Base-by-base conservation (phyloP, 2,888 invertebrate species). In the Pristionchus exspectatus region DNA sequence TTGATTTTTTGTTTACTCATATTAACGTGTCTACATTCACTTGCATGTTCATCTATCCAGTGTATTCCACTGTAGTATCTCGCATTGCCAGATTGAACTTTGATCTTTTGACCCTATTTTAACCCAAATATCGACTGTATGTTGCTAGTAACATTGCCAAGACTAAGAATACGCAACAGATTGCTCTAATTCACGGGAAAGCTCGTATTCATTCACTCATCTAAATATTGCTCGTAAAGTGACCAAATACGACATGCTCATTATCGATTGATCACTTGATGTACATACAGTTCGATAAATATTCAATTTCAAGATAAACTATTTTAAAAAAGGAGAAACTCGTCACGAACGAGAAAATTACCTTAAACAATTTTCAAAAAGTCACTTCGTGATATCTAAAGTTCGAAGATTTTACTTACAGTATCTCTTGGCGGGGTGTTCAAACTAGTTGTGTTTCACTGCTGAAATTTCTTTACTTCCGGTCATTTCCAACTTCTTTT, bases 81-180 rank as follows among this genome's bases (percentile, higher is more conserved):
- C 24, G 44, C 44, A 50, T 50, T 50, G 44, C 10, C n/a, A 38
- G 44, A 77, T 77, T 24, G 77, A 12, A 16, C 33, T 33, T 7
- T 33, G 24, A 9, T 24, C 30, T 44, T 50, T 18, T 5, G 1
- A 24, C 7, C 18, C 77, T n/a, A 77, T 21, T 16, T 21, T 77
- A 77, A 44, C 44, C 77, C 44, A 77, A 77, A 77, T 77, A 77
- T 77, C 77, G 77, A 77, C 21, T 77, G 77, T 77, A 44, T 77
- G 77, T 77, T 77, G 77, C 77, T 77, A 77, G 44, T 77, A 77
- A n/a, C 77, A 77, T 77, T 77, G 77, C 77, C 77, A 77, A 77
- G 38, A 77, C 77, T 44, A 44, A 44, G 77, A 44, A 44, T 44
- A 77, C 77, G 77, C 77, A 77, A 77, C 77, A 77, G 44, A 77